Evolutionary conservation across 2,797 vertebrate genomes (phyloP), one percentile per base, ranked within the genome.

Genomic region (Parotocinclus haroldoi): DNA sequence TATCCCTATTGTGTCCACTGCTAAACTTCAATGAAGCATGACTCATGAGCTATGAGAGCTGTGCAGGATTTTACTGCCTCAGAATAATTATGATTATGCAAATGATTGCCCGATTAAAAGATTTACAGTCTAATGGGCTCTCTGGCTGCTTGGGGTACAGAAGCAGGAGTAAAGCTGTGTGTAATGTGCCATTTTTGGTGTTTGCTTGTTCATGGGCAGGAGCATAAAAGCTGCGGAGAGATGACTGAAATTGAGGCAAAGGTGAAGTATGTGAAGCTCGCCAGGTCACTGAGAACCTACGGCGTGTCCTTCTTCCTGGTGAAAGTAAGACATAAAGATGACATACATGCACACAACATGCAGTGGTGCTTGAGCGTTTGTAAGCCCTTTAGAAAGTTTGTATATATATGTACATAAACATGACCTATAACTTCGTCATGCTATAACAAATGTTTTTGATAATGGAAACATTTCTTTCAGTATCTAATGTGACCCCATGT

Each of bases 161-260:
- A 38, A 65, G 66, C 13, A 3, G 50, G 49, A 56, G 42, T 17
- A 37, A 49, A 54, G 10, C 17, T 3, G 49, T 12, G 40, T 69
- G 11, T 18, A 18, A 1, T 45, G 27, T 7, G 1, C 8, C 1
- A 2, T 10, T 18, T 13, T 27, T 36, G 54, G 1, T 18, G 9
- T 81, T 10, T 36, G 7, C 19, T 12, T 56, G 7, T 52, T 49
- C 13, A 55, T 38, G 14, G 17, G 72, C 82, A 99, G 96, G 96
- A 98, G 0, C 97, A 99, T 84, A 98, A 96, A 81, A 95, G 90
- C 82, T 98, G 93, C 45, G 96, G 95, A 0, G 96, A 98, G 82
- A 98, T 98, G 95, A 92, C 83, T 0, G 96, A 99, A 80, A 98
- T 99, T n/a, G 96, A 98, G 80, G 95, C 94, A 13, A 98, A 98